Evolutionary conservation across 2,113 vertebrate species (phyloP).

Genomic region (Emydocephalus ijimae): DNA sequence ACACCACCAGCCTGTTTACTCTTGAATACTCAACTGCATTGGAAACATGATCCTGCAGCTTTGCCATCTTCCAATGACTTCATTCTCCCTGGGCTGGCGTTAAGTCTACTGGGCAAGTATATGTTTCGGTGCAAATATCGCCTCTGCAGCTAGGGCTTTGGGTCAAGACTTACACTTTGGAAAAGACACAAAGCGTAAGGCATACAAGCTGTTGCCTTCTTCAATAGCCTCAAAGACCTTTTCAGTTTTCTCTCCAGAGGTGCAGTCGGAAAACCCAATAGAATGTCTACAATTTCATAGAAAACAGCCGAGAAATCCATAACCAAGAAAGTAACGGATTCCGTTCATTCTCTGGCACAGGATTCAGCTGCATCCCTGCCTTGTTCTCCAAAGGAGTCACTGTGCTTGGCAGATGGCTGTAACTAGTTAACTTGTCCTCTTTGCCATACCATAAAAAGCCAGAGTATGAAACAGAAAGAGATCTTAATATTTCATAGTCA

Average conservation of each 20-base stretch:
- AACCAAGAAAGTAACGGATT: neutral
- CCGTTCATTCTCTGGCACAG: neutral
- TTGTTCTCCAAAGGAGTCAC: neutral
- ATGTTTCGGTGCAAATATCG: neutral
- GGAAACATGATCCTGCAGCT: neutral
- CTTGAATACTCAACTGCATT: neutral
- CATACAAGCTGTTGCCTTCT: neutral
- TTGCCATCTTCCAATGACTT: neutral
- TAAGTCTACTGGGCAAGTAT: neutral
- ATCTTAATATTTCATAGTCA: neutral
- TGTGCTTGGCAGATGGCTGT: neutral
- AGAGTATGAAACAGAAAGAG: neutral
- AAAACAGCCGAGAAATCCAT: neutral
- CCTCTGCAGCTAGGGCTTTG: neutral
- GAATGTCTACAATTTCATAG: neutral
- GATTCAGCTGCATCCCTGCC: neutral
- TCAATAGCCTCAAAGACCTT: neutral
- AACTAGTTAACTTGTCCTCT: neutral
- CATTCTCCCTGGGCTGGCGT: neutral
- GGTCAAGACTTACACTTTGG: neutral
- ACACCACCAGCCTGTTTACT: neutral
- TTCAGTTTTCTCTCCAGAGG: neutral
- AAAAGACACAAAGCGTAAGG: neutral
- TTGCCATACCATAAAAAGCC: neutral
- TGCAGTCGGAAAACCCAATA: neutral